Evolutionary conservation across 1,140 invertebrate species (phyloP).

Genomic region (Polyergus mexicanus): DNA sequence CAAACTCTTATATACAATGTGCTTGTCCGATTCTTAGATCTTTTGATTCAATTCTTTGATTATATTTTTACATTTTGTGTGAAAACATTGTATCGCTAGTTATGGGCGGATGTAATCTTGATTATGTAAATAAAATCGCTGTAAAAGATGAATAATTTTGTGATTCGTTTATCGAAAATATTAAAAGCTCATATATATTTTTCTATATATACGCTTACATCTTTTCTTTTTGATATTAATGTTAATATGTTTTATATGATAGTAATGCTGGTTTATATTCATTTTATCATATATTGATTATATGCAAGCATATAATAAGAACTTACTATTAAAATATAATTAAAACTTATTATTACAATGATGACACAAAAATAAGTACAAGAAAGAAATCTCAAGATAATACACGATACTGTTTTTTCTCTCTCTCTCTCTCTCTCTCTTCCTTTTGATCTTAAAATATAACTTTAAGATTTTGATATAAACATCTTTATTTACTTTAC

Average conservation of each 20-base stretch:
- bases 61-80: not conserved
- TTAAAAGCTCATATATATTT: not conserved
- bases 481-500: not conserved
- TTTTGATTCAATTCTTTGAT: slow-evolving; percentile 4
- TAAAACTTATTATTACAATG: not conserved
- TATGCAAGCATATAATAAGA: too few species aligned
- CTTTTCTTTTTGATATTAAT: too few species aligned
- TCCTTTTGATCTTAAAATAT: not conserved
- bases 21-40: not conserved
- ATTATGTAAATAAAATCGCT: not conserved
- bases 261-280: too few species aligned
- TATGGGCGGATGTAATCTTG: not conserved
- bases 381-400: not conserved
- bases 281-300: too few species aligned
- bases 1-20: not conserved
- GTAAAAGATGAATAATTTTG: not conserved
- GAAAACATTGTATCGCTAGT: not conserved
- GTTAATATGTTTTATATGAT: too few species aligned
- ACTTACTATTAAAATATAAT: too few species aligned
- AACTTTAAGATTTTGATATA: not conserved
- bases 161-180: not conserved
- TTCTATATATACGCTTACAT: too few species aligned
- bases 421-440: too few species aligned
- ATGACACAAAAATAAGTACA: not conserved
- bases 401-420: too few species aligned